Conservation (phyloP, 2,113 vertebrate species). For the Pseudonaja textilis region DNA sequence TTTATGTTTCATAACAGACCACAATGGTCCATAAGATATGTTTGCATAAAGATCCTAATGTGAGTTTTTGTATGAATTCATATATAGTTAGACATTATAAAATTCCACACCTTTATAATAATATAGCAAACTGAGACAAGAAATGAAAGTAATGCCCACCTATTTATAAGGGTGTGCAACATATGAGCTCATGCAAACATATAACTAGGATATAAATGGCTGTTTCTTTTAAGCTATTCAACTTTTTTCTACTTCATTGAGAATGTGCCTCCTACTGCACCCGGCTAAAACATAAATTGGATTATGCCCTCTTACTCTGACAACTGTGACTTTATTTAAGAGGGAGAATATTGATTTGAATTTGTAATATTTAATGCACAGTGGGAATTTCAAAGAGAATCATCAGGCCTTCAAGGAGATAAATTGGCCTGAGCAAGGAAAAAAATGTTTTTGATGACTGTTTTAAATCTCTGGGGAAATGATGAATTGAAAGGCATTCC, state of each 20-base stretch:
- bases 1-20: neutral
- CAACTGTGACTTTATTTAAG: conserved; percentile 50
- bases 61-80: neutral
- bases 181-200: neutral
- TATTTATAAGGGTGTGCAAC: neutral
- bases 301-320: conserved; percentile 28
- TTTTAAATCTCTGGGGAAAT: conserved; percentile 61
- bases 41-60: neutral
- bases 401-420: conserved; percentile 45
- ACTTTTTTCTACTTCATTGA: conserved; percentile 46
- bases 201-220: neutral
- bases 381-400: conserved; percentile 46
- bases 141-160: conserved; percentile 7
- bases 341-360: conserved; percentile 53
- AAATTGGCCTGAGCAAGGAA: conserved; percentile 31
- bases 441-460: conserved; percentile 55
- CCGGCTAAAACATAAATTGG: conserved; percentile 38
- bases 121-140: neutral
- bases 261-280: conserved; percentile 46
- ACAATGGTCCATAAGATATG: neutral
- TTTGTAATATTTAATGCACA: conserved; percentile 60
- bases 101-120: neutral
- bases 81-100: neutral
- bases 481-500: conserved; percentile 44
- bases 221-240: conserved; percentile 9